Conservation (phyloP, 2,797 vertebrate species). For the Rallus crepitans region DNA sequence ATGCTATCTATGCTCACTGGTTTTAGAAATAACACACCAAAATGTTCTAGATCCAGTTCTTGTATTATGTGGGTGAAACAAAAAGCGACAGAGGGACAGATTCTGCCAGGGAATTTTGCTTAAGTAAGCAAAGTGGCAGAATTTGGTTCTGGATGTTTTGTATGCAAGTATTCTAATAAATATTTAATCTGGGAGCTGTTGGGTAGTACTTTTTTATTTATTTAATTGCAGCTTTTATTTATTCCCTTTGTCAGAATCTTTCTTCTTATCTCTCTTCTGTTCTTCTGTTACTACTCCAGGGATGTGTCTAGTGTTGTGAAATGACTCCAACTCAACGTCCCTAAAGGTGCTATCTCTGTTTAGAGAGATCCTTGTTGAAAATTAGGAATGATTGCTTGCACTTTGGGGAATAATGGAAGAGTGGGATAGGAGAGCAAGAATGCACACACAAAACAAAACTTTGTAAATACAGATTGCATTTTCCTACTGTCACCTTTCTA, state of each 20-base stretch:
- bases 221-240: constrained; percentile 20
- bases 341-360: neutral
- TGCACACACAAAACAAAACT: neutral
- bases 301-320: constrained; percentile 1
- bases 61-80: neutral
- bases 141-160: neutral
- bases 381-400: constrained; percentile 31
- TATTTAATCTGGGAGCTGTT: neutral
- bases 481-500: neutral
- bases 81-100: neutral
- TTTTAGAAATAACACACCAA: neutral
- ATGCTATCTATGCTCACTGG: neutral
- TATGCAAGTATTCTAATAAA: neutral
- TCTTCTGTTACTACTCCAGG: neutral
- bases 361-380: constrained; percentile 35
- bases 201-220: neutral
- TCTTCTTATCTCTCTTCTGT: constrained; percentile 23
- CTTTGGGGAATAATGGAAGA: constrained; percentile 4
- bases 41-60: neutral
- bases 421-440: neutral
- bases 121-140: neutral
- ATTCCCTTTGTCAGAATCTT: constrained; percentile 26
- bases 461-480: neutral
- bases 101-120: neutral
- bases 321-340: neutral